Percentiles rank a stretch among this genome's conserved stretches.
Evolutionary conservation across 92 coral and sea anemone genomes (phyloP).

Genomic region (Siderastrea radians): DNA sequence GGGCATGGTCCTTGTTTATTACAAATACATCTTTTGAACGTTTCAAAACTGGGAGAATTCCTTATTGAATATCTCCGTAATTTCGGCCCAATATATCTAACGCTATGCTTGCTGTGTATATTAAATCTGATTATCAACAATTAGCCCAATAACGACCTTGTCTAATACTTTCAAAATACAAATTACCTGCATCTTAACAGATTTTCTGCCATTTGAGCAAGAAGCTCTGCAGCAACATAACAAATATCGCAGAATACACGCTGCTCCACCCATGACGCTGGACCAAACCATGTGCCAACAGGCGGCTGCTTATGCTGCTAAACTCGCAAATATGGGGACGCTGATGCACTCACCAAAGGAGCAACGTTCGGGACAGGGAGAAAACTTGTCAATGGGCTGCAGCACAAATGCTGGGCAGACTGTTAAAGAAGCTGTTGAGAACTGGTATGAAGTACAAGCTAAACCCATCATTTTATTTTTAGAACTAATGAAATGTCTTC

Average conservation of each 20-base stretch:
- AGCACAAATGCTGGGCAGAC: constrained; percentile 12
- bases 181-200: neutral
- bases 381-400: constrained; percentile 80
- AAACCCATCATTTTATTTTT: neutral
- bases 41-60: too few species aligned
- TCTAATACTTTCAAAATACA: too few species aligned
- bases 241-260: constrained; percentile 72
- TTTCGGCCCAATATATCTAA: too few species aligned
- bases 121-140: too few species aligned
- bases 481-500: too few species aligned
- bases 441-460: constrained; percentile 31
- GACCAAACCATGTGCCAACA: constrained; percentile 69
- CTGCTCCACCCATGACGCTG: constrained; percentile 69
- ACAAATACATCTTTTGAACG: too few species aligned
- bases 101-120: too few species aligned
- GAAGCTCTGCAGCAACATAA: constrained; percentile 76
- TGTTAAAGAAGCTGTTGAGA: constrained; percentile 29
- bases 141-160: neutral
- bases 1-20: too few species aligned
- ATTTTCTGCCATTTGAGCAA: neutral
- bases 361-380: constrained; percentile 62
- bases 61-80: too few species aligned
- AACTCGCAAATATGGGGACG: constrained; percentile 42
- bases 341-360: constrained; percentile 59
- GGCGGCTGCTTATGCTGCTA: constrained; percentile 78